Conservation (phyloP, 2,888 invertebrate genomes). For the Dione juno region DNA sequence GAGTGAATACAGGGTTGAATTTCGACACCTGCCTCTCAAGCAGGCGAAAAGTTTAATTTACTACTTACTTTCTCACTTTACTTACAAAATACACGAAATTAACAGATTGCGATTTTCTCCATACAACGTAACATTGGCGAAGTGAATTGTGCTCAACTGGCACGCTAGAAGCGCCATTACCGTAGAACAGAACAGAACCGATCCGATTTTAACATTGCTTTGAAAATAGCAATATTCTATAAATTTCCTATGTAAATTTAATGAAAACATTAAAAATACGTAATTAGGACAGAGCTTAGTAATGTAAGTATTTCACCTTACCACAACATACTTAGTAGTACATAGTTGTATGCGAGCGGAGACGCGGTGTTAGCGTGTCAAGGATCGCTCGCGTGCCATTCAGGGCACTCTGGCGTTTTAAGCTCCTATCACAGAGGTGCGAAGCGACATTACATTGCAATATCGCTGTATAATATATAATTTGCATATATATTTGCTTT, state of each 20-base stretch:
- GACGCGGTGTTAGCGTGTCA: conserved; percentile 60
- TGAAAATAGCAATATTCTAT: too few relatives aligned
- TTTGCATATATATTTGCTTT: neutral
- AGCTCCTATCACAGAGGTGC: conserved; percentile 4
- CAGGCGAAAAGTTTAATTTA: neutral
- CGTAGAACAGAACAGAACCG: too few relatives aligned
- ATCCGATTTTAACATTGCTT: too few relatives aligned
- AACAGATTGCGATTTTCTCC: too few relatives aligned
- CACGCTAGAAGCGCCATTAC: too few relatives aligned
- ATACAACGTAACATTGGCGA: too few relatives aligned
- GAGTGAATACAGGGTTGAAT: neutral
- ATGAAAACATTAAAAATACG: too few relatives aligned
- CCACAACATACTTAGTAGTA: conserved; percentile 24
- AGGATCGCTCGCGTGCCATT: conserved; percentile 60
- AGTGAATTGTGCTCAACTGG: too few relatives aligned
- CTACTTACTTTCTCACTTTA: too few relatives aligned
- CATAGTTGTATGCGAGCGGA: conserved; percentile 34
- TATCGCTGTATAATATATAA: neutral
- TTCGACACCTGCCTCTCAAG: too few relatives aligned
- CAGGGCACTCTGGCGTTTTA: conserved; percentile 44
- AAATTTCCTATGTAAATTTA: too few relatives aligned
- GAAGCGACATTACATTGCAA: neutral
- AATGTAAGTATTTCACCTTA: conserved; percentile 25
- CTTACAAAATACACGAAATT: too few relatives aligned
- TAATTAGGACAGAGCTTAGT: conserved; percentile 22